Evolutionary conservation across 2,113 vertebrate species (phyloP), one percentile per base, ranked within the genome.

Genomic region (Elachura formosa): DNA sequence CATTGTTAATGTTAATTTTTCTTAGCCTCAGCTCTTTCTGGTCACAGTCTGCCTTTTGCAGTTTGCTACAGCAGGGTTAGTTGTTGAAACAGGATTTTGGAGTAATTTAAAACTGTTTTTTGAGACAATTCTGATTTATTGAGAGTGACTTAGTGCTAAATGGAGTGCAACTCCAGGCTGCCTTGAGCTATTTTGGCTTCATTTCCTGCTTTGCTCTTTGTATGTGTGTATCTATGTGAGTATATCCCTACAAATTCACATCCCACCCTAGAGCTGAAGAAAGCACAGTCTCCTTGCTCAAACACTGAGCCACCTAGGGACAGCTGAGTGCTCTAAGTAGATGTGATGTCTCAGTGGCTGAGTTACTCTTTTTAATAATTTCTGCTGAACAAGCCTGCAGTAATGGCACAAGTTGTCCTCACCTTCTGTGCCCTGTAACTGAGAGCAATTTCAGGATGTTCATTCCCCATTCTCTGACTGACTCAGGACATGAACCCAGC

Each of bases 111-210:
- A 85, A 38, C 38, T 56, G 4, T 55, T 94, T 78, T 38, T 74
- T 80, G 59, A 80, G 81, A 62, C 63, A 85, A 80, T 91, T 88
- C 82, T 90, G 96, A 94, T 96, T 90, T 92, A 95, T 90, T 90
- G 66, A 85, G 91, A 93, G 74, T 83, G 89, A 93, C 93, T 95
- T 95, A 58, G 91, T 93, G 75, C 86, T 95, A 93, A 94, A 80
- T 83, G 84, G 71, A 85, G 81, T 90, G 69, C 91, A 94, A 14
- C 69, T 78, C 87, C 48, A 72, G 55, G 71, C 84, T 94, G 94
- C 93, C 94, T 83, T 85, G 84, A 94, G 91, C 93, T 69, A 17
- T 97, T 91, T 58, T 95, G 93, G 93, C 87, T 92, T 89, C 9
- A 41, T 84, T 95, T 93, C 89, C 72, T 66, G 46, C 91, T 89